Evolutionary conservation across 2,797 vertebrate species (phyloP).

Genomic region (Natrix natrix): DNA sequence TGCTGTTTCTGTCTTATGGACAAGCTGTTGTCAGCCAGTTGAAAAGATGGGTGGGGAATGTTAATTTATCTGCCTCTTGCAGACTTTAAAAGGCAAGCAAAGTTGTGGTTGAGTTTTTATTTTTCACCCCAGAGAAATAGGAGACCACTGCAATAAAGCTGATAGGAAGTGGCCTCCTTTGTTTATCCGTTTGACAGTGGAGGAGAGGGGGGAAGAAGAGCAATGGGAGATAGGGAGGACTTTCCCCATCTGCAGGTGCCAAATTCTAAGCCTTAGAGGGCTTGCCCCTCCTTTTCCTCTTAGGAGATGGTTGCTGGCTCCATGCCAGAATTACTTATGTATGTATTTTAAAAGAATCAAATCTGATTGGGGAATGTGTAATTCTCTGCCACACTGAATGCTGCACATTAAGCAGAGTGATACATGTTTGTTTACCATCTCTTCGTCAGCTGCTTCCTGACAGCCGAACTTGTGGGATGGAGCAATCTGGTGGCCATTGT

Average conservation of each 20-base stretch:
- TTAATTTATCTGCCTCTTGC: background rate
- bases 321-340: background rate
- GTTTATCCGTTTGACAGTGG: background rate
- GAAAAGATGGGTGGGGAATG: background rate
- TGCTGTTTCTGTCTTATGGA: background rate
- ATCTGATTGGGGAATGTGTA: background rate
- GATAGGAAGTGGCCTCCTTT: background rate
- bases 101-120: background rate
- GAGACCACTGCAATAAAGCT: background rate
- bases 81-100: background rate
- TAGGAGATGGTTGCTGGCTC: background rate
- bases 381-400: background rate
- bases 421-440: background rate
- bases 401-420: background rate
- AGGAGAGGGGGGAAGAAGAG: background rate
- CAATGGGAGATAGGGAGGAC: background rate
- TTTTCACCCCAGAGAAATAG: background rate
- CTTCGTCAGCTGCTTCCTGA: background rate
- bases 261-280: background rate
- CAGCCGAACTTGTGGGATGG: background rate
- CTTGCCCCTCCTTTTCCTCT: background rate
- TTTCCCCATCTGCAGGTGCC: background rate
- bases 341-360: background rate
- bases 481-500: no score
- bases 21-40: background rate